phyloP scores from a whole-genome alignment of 2,113 vertebrate genomes.

The Rhabdomys dilectus region DNA sequence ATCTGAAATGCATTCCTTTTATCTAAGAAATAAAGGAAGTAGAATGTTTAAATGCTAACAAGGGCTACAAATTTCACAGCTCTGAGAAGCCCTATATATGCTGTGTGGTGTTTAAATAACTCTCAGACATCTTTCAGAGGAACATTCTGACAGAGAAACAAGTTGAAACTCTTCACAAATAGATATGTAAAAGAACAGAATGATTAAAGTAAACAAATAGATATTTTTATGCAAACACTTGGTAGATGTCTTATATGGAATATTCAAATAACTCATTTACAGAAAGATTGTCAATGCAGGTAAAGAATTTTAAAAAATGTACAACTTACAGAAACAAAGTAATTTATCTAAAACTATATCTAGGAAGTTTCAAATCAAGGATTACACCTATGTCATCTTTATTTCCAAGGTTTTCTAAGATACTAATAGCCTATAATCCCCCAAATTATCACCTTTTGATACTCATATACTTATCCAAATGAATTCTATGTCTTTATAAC shows the following conservation, averaged over 20 bases:
- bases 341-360: neutral
- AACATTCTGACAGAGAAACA: neutral
- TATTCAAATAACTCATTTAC: neutral
- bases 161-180: constrained; percentile 47
- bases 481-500: neutral
- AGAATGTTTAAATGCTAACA: neutral
- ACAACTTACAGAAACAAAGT: neutral
- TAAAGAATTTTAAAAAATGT: neutral
- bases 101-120: neutral
- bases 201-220: too few relatives aligned
- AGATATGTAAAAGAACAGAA: neutral
- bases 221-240: constrained; percentile 9
- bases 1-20: constrained; percentile 19
- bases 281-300: neutral
- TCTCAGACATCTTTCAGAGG: neutral
- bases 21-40: too few relatives aligned
- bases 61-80: neutral
- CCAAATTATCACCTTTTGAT: neutral
- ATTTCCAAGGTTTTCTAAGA: neutral
- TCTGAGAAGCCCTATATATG: neutral
- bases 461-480: constrained; percentile 46
- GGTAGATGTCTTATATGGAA: neutral
- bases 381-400: neutral
- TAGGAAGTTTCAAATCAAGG: neutral
- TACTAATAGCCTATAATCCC: neutral